Evolutionary conservation across 2,113 vertebrate species (phyloP).

Genomic region (Scytalopus superciliaris): DNA sequence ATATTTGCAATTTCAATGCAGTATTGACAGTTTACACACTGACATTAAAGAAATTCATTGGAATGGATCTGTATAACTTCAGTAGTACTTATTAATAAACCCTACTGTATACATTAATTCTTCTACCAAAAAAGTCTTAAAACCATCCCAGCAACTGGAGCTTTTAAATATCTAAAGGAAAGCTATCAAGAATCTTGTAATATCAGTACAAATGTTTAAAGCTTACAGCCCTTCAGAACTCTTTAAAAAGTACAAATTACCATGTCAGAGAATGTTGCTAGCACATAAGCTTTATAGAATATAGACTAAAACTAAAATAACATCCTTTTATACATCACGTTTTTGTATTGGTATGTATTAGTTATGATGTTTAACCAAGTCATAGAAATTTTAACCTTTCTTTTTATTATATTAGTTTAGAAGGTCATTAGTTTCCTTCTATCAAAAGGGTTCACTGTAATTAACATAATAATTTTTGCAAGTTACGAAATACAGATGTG

Average conservation of each 20-base stretch:
- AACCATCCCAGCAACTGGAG: neutral
- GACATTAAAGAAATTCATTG: neutral
- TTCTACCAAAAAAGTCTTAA: neutral
- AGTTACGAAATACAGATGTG: neutral
- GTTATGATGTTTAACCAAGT: neutral
- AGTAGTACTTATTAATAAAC: slow-evolving; percentile 1
- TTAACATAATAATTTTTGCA: neutral
- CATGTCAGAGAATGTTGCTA: neutral
- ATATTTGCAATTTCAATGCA: neutral
- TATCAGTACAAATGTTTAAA: neutral
- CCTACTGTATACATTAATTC: neutral
- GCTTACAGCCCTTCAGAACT: neutral
- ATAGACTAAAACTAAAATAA: neutral
- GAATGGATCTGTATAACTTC: neutral
- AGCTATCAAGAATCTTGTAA: too few species aligned
- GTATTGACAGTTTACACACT: neutral
- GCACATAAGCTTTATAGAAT: neutral
- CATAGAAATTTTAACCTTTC: neutral
- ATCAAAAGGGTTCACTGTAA: neutral
- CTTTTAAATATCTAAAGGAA: neutral
- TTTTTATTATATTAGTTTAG: neutral
- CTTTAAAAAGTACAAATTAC: neutral
- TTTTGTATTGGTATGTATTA: neutral
- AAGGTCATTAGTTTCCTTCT: neutral
- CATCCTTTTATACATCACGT: neutral